A percentile compares a stretch with the other conserved stretches of the same genome.
phyloP scores from a whole-genome alignment of 2,888 invertebrate species.

The Morpho achilles region DNA sequence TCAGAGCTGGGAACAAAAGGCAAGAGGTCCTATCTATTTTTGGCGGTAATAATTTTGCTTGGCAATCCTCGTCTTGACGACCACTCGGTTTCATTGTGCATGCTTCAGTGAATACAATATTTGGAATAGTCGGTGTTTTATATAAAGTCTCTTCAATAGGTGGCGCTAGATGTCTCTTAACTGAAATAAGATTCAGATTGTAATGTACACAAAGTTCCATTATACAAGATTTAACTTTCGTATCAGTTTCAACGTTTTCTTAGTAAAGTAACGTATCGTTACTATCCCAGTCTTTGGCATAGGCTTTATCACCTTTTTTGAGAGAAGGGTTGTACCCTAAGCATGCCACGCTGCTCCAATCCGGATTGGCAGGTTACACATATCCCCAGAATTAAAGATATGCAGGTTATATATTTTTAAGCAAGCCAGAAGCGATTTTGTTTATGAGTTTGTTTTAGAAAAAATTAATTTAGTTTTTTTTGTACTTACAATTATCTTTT shows the following conservation, averaged over 20 bases:
- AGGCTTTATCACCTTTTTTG: too few relatives aligned
- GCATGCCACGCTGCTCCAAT: too few relatives aligned
- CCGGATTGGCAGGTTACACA: too few relatives aligned
- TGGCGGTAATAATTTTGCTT: constrained; percentile 32
- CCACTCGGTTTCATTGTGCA: constrained; percentile 60
- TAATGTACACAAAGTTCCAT: too few relatives aligned
- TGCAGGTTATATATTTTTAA: too few relatives aligned
- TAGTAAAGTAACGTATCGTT: too few relatives aligned
- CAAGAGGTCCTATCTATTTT: constrained; percentile 24
- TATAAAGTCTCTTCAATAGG: constrained; percentile 28
- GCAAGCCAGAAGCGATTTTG: neutral
- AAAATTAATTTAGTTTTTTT: neutral
- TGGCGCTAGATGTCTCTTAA: constrained; percentile 40
- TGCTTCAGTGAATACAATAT: constrained; percentile 32
- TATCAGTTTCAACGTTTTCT: too few relatives aligned
- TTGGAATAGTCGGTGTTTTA: constrained; percentile 7
- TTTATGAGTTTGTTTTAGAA: neutral
- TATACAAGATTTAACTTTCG: too few relatives aligned
- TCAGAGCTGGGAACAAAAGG: constrained; percentile 37
- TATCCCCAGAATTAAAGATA: too few relatives aligned
- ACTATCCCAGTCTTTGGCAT: too few relatives aligned
- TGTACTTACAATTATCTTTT: constrained; percentile 44
- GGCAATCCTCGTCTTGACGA: constrained; percentile 40
- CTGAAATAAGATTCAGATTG: constrained; percentile 34
- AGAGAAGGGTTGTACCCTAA: neutral